Evolutionary conservation across 2,888 invertebrate genomes (phyloP).

Genomic region (Phoronis australis): DNA sequence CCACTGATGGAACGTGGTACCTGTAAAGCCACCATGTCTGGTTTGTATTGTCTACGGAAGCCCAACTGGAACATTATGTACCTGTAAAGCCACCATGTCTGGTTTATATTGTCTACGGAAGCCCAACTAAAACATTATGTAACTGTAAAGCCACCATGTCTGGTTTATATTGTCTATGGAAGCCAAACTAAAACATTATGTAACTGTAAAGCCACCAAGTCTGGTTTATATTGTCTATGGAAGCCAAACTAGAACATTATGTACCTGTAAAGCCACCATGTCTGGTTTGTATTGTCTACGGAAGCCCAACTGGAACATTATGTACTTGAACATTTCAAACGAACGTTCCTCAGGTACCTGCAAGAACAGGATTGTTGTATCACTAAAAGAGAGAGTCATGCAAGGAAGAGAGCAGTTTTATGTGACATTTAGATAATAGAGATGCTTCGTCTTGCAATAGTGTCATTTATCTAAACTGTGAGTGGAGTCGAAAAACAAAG

Average conservation of each 20-base stretch:
- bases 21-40: slow-evolving; percentile 92
- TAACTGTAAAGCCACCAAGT: slow-evolving; percentile 93
- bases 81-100: slow-evolving; percentile 90
- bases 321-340: slow-evolving; percentile 77
- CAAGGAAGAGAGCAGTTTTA: no score
- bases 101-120: slow-evolving; percentile 85
- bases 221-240: slow-evolving; percentile 83
- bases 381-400: no score
- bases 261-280: slow-evolving; percentile 85
- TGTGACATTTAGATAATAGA: no score
- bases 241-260: slow-evolving; percentile 86
- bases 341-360: slow-evolving; percentile 91
- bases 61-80: slow-evolving; percentile 89
- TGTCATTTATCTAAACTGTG: no score
- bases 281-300: slow-evolving; percentile 87
- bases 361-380: no score
- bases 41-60: slow-evolving; percentile 81
- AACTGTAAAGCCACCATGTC: slow-evolving; percentile 93
- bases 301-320: slow-evolving; percentile 86
- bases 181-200: slow-evolving; percentile 82
- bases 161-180: slow-evolving; percentile 84
- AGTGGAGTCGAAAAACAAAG: no score
- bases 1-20: no score
- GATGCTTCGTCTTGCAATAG: no score
- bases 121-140: slow-evolving; percentile 85